Conservation (phyloP, 2,113 vertebrate species). For the Eudyptes chrysolophus region DNA sequence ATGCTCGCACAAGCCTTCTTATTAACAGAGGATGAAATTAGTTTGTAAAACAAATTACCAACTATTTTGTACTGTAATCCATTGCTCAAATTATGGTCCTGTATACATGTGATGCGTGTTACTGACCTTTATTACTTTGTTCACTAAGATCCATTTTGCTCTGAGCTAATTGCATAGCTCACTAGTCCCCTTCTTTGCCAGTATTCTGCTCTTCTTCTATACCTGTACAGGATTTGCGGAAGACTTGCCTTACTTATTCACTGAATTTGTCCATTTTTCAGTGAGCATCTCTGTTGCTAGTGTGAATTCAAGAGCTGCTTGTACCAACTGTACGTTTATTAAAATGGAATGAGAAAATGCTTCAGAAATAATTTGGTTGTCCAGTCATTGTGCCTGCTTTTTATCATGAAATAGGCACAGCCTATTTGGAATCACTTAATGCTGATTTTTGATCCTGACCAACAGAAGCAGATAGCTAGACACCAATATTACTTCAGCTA, state of each 20-base stretch:
- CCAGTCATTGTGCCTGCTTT: not conserved
- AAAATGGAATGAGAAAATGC: not conserved
- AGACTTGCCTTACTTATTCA: not conserved
- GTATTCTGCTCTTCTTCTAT: not conserved
- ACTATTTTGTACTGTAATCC: not conserved
- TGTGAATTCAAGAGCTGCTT: not conserved
- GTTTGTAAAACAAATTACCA: not conserved
- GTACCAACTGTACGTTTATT: not conserved
- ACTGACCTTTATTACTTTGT: not conserved
- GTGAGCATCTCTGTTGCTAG: not conserved
- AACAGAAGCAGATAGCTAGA: not conserved
- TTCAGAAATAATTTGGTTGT: conserved; percentile 1
- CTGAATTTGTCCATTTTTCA: not conserved
- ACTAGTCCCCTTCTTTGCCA: not conserved
- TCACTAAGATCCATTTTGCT: not conserved
- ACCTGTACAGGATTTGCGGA: not conserved
- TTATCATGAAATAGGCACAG: not conserved
- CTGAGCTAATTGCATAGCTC: not conserved
- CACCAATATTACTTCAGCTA: not conserved
- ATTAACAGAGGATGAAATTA: not conserved
- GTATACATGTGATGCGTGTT: not conserved
- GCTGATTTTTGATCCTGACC: not conserved
- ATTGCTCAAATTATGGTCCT: not conserved
- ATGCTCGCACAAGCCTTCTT: not conserved
- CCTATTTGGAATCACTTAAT: not conserved